phyloP scores from a whole-genome alignment of 2,888 invertebrate species.

The Drosophila nigricruria region DNA sequence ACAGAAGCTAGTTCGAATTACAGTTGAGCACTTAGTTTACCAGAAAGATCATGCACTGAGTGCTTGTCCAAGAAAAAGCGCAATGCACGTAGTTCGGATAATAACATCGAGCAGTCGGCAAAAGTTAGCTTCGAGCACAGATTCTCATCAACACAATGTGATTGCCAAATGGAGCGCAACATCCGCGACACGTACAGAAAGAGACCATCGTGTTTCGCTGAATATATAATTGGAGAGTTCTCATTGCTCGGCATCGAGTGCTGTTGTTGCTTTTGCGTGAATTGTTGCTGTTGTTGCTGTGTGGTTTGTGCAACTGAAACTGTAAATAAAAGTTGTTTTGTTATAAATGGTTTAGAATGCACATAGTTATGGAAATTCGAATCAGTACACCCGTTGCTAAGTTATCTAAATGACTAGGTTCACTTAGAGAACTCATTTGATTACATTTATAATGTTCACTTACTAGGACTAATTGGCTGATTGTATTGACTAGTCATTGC shows the following conservation, averaged over 20 bases:
- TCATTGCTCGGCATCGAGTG: conserved; percentile 61
- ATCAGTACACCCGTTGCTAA: too few relatives aligned
- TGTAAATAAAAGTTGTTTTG: neutral
- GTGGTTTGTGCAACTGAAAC: conserved; percentile 39
- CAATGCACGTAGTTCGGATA: conserved; percentile 91
- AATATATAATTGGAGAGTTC: conserved; percentile 86
- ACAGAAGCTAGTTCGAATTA: neutral
- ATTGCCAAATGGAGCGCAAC: conserved; percentile 94
- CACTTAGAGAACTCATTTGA: neutral
- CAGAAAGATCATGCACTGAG: conserved; percentile 85
- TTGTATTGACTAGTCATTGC: conserved; percentile 81
- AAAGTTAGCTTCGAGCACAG: conserved; percentile 89
- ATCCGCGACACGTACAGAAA: conserved; percentile 96
- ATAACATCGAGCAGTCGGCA: conserved; percentile 90
- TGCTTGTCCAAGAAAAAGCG: conserved; percentile 91
- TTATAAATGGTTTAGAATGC: neutral
- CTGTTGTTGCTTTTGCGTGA: conserved; percentile 44
- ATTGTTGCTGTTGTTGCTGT: conserved; percentile 46
- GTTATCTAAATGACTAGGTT: neutral
- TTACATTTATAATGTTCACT: conserved; percentile 23
- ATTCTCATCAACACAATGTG: conserved; percentile 90
- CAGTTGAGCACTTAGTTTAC: conserved; percentile 43
- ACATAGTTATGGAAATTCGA: too few relatives aligned
- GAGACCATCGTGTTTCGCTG: conserved; percentile 96
- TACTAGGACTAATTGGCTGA: conserved; percentile 85